Percentiles rank a stretch among this genome's conserved stretches.
Evolutionary conservation across 2,888 invertebrate genomes (phyloP).

Genomic region (Miltochrista miniata): DNA sequence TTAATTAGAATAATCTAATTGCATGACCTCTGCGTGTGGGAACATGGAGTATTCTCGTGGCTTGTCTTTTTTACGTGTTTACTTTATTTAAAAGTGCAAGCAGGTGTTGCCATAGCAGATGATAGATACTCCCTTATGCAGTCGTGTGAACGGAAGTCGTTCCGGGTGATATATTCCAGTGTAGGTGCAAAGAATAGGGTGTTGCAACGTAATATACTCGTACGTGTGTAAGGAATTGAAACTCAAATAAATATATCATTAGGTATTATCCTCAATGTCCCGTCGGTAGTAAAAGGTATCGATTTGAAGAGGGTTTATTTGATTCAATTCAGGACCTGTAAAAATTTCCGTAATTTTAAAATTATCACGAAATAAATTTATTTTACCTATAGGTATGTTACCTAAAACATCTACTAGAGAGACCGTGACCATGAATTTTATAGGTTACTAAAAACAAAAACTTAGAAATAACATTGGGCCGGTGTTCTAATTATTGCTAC

Average conservation of each 20-base stretch:
- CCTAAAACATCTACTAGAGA: too few species aligned
- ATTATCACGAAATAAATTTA: too few species aligned
- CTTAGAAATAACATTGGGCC: too few species aligned
- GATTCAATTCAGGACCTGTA: too few species aligned
- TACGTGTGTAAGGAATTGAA: neutral
- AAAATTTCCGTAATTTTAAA: too few species aligned
- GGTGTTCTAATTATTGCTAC: too few species aligned
- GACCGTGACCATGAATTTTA: too few species aligned
- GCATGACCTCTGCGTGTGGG: constrained; percentile 14
- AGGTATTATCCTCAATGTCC: too few species aligned
- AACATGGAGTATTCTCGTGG: constrained; percentile 13
- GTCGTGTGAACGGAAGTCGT: constrained; percentile 47
- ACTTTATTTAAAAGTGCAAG: constrained; percentile 23
- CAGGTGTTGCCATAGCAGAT: constrained; percentile 19
- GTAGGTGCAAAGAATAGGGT: constrained; percentile 8
- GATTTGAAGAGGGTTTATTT: too few species aligned
- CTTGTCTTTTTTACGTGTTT: constrained; percentile 18
- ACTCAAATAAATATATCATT: neutral
- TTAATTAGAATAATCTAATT: neutral
- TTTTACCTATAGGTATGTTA: too few species aligned
- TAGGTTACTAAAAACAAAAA: neutral
- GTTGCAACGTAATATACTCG: constrained; percentile 4
- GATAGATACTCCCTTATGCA: neutral
- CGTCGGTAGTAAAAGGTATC: too few species aligned
- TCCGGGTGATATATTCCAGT: constrained; percentile 25